Evolutionary conservation across 1,140 invertebrate species (phyloP), one percentile per base, ranked within the genome.

Genomic region (Trichogramma pretiosum): DNA sequence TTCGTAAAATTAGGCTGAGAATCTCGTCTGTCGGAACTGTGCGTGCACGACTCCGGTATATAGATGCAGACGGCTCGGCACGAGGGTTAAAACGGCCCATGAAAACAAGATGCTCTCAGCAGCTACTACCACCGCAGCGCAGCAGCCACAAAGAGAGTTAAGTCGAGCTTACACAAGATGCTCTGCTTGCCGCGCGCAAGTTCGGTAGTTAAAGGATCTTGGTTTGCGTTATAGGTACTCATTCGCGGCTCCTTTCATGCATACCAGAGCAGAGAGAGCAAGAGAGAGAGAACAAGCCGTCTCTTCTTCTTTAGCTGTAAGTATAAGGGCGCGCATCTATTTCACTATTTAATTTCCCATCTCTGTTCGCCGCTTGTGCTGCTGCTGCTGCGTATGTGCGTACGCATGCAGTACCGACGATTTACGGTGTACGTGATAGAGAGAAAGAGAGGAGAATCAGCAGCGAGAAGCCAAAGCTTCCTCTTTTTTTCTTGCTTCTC

Each of bases 231-330:
- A n/a, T n/a, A n/a, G n/a, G n/a, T n/a, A n/a, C n/a, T n/a, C n/a
- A n/a, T n/a, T n/a, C n/a, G 32, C 10, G 24, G 35, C 32, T 57
- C 54, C 58, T 63, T 61, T 64, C 62, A 64, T 64, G 62, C 62
- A 64, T 64, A 64, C 61, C 55, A 46, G 54, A 64, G 62, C 61
- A 61, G 55, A 34, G n/a, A n/a, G n/a, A n/a, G n/a, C n/a, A n/a
- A 39, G 37, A 13, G 21, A 50, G 24, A 9, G 37, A 24, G 13
- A n/a, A n/a, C n/a, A n/a, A n/a, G n/a, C n/a, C n/a, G n/a, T n/a
- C n/a, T n/a, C n/a, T n/a, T n/a, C n/a, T n/a, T n/a, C n/a, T n/a
- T n/a, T n/a, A n/a, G 17, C 21, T 11, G 8, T 21, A 5, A 14
- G 14, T 28, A 23, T 28, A 14, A 30, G 30, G 19, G 38, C 18